A percentile compares a stretch with the other conserved stretches of the same genome.
Conservation (phyloP, 1,140 invertebrate species). For the Polypedilum vanderplanki region DNA sequence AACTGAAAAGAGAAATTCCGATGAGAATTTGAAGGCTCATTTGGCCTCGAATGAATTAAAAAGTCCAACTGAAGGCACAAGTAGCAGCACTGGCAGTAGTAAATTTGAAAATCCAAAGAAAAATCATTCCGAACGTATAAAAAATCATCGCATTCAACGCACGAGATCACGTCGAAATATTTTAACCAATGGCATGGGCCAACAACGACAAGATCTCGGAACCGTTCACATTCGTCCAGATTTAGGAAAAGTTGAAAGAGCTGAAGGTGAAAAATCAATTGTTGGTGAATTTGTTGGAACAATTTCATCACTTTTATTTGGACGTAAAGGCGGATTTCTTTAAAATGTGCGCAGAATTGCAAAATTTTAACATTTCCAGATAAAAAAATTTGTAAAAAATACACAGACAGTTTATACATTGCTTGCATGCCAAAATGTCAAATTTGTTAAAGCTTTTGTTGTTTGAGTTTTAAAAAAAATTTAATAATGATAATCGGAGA, state of each 20-base stretch:
- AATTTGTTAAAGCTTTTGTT: too few relatives aligned
- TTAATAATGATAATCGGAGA: too few relatives aligned
- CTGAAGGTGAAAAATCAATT: slow-evolving; percentile 47
- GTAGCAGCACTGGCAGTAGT: too few relatives aligned
- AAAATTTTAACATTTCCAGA: too few relatives aligned
- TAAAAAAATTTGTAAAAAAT: too few relatives aligned
- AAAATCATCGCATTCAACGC: slow-evolving; percentile 40
- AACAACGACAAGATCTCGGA: slow-evolving; percentile 44
- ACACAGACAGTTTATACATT: too few relatives aligned
- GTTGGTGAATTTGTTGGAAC: slow-evolving; percentile 55
- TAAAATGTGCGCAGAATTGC: background rate
- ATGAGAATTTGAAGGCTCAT: slow-evolving; percentile 29
- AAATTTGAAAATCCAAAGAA: slow-evolving; percentile 10
- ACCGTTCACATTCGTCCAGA: slow-evolving; percentile 35
- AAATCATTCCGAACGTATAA: slow-evolving; percentile 30
- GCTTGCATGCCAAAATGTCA: too few relatives aligned
- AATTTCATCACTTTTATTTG: slow-evolving; percentile 71
- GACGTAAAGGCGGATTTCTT: slow-evolving; percentile 62
- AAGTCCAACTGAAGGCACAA: slow-evolving; percentile 32
- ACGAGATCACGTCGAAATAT: slow-evolving; percentile 40
- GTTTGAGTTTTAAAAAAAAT: too few relatives aligned
- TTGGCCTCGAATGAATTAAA: slow-evolving; percentile 16
- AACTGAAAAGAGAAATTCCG: slow-evolving; percentile 45
- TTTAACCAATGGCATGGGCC: slow-evolving; percentile 38
- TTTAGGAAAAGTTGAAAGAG: background rate